These are phyloP conservation scores for Parauchenoglanis ngamensis DNA, from an alignment of 2,797 vertebrate genomes.

Conservation along the genomic window DNA sequence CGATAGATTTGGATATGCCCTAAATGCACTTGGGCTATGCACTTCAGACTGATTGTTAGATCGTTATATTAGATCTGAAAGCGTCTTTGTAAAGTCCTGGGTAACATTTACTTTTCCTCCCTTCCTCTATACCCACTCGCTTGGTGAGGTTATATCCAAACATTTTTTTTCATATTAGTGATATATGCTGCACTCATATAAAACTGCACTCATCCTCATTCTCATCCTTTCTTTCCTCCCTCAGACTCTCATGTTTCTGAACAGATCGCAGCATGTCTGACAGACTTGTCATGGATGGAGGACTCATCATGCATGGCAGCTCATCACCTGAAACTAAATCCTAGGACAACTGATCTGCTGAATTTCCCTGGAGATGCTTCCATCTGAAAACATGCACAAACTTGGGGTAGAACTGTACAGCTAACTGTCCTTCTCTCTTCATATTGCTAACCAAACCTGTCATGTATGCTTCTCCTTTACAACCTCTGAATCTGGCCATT, in stretches of 20 bases:
- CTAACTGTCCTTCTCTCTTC: background rate
- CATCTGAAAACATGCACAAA: conserved; percentile 3
- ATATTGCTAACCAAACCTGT: background rate
- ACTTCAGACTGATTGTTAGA: too few relatives aligned
- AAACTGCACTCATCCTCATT: background rate
- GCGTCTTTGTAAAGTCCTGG: background rate
- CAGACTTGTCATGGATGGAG: background rate
- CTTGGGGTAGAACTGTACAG: background rate
- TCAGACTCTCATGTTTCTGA: background rate
- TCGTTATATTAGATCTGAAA: too few relatives aligned
- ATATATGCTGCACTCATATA: background rate
- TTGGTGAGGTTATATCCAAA: background rate
- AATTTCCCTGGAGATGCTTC: background rate
- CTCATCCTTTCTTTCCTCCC: background rate
- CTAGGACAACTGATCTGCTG: background rate
- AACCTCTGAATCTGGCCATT: background rate
- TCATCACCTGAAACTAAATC: conserved; percentile 14
- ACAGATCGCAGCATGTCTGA: background rate
- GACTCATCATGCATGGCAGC: background rate
- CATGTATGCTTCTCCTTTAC: background rate
- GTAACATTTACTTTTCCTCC: background rate
- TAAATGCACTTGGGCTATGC: too few relatives aligned
- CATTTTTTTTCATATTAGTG: background rate
- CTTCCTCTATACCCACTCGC: background rate
- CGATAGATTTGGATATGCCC: too few relatives aligned